Evolutionary conservation across 2,113 vertebrate species (phyloP), one percentile per base, ranked within the genome.

Genomic region (Nothoprocta pentlandii): DNA sequence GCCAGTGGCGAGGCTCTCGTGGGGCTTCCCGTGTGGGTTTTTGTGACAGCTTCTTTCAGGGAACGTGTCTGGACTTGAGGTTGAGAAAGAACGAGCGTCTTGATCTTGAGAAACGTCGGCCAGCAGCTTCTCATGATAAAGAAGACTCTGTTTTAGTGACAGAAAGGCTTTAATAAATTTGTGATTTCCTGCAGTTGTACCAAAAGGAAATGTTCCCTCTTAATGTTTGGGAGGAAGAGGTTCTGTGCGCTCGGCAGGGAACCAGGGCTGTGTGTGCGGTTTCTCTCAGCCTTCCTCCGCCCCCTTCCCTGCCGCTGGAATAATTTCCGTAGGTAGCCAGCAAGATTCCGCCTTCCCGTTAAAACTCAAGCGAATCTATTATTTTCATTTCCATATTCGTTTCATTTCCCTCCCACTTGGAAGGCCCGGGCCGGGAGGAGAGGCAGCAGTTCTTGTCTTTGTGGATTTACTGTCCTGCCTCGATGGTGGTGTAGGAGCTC

Each of bases 181-280:
- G 25, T 76, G 28, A 49, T 94, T 95, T 96, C 87, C 92, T 94
- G 54, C 61, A 75, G 87, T 87, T 94, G 53, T 90, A n/a, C 54
- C 75, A 42, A 84, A 92, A 88, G 84, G 87, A 96, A 94, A 80
- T 30, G 56, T 80, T 82, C 32, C 70, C 44, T 71, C 12, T 64
- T 36, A 61, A 39, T 74, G 49, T 80, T 94, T 87, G 2, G 2
- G 49, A 83, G 70, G 87, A 95, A 93, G 42, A 92, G 32, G 23
- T 74, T 79, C 36, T 77, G 36, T 0, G 0, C 3, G 2, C 90
- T 66, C 32, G 44, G 44, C 67, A 47, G 59, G 85, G 93, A 96
- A 42, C 4, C 8, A 75, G 16, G 0, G 3, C 20, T 1, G 0
- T 63, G 19, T 70, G 12, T 87, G 14, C 90, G 21, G 89, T 94